Evolutionary conservation across 2,888 invertebrate species (phyloP), one percentile per base, ranked within the genome.

Genomic region (Drosophila cracens): DNA sequence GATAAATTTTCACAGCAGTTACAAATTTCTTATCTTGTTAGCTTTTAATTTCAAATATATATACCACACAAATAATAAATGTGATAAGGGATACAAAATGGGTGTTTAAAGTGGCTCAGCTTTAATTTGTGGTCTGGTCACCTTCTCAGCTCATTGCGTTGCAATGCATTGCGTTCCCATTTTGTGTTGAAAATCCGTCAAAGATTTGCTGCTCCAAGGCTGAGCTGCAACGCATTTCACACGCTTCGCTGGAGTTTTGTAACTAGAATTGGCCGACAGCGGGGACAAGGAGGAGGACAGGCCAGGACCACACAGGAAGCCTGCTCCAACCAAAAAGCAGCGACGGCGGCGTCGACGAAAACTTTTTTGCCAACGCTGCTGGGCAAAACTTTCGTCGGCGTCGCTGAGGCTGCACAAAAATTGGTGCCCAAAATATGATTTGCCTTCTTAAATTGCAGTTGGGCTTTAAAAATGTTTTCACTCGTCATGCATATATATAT

Each of bases 231-330:
- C 78, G 78, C 75, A 89, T 90, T 90, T 90, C 79, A 83, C 80
- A 89, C 88, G 90, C 90, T 80, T 83, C 84, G 90, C 76, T 85
- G 80, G 81, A 89, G 90, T 88, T 90, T 56, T 88, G 88, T 82
- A 87, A 89, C 89, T 89, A 59, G 75, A 78, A 87, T 87, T 80
- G 89, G 83, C 79, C 83, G 87, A 83, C 85, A 76, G 74, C 52
- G 51, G 33, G 49, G 61, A 25, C 27, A 43, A 29, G 56, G 11
- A 16, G 16, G 56, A 73, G 71, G 61, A 70, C 61, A 60, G 60
- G 38, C 21, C 62, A 78, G 74, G 70, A 70, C 70, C 62, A 70
- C 54, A 52, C 79, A 78, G 69, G 74, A 77, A 70, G 60, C 78
- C 65, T 49, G 78, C 59, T 29, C 3, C 56, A 53, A 68, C 77